Conservation (phyloP, 1,140 invertebrate genomes). For the Hypsibius dujardini region DNA sequence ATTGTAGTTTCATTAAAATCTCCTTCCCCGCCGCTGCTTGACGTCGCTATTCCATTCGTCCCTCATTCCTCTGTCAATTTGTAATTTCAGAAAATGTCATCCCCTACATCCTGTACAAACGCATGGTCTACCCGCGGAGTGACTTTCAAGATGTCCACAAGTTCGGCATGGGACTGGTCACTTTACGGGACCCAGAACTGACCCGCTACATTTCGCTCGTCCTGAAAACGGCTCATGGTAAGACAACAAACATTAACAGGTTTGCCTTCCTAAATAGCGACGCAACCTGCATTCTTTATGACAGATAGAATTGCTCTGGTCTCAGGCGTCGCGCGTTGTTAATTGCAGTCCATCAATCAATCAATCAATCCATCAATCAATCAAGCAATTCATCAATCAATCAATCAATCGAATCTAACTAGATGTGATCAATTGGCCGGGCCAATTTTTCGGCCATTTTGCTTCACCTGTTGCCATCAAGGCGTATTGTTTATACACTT, state of each 20-base stretch:
- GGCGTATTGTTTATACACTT: neutral
- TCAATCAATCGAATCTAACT: too few relatives aligned
- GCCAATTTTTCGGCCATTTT: neutral
- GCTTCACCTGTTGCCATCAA: neutral
- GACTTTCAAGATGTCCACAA: neutral
- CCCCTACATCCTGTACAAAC: neutral
- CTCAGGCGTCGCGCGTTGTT: too few relatives aligned
- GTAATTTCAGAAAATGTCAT: neutral
- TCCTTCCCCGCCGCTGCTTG: too few relatives aligned
- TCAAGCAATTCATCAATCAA: too few relatives aligned
- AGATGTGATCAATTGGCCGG: too few relatives aligned
- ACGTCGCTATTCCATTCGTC: too few relatives aligned
- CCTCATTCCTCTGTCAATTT: neutral
- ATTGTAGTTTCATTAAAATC: too few relatives aligned
- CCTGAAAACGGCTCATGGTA: neutral
- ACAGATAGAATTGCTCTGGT: too few relatives aligned
- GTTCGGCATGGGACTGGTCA: neutral
- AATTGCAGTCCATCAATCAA: too few relatives aligned
- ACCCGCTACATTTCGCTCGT: neutral
- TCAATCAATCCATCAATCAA: neutral
- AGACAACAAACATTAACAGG: too few relatives aligned
- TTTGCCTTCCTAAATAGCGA: too few relatives aligned
- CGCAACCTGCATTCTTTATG: too few relatives aligned
- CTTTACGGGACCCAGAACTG: neutral
- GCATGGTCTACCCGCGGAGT: neutral